Percentiles rank a stretch among this genome's conserved stretches.
Evolutionary conservation across 2,888 invertebrate species (phyloP).

Genomic region (Parapristionchus giblindavisi): DNA sequence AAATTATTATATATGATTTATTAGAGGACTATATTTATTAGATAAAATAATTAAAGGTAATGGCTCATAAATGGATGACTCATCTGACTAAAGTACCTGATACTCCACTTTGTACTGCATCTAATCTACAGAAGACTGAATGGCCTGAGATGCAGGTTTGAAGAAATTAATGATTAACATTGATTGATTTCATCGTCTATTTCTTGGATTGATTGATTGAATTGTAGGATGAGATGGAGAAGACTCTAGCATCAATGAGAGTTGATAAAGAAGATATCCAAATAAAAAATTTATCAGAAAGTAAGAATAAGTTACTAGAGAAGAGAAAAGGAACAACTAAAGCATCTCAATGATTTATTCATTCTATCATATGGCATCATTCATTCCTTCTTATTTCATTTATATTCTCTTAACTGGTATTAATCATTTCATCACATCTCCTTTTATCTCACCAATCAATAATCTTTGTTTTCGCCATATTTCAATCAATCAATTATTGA

Average conservation of each 20-base stretch:
- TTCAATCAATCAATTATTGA: background rate
- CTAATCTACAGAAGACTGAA: conserved; percentile 86
- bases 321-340: conserved; percentile 49
- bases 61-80: conserved; percentile 80
- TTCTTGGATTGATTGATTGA: background rate
- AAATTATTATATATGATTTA: background rate
- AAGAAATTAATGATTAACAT: background rate
- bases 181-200: background rate
- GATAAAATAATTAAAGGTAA: conserved; percentile 32
- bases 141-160: conserved; percentile 90
- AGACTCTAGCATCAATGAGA: conserved; percentile 95
- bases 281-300: conserved; percentile 89
- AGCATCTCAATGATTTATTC: background rate
- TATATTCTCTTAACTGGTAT: no score
- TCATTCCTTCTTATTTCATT: no score
- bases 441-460: no score
- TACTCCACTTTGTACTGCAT: conserved; percentile 90
- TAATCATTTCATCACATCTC: no score
- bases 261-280: conserved; percentile 94
- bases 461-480: background rate
- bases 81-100: conserved; percentile 78
- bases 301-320: conserved; percentile 86
- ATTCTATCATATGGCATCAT: background rate
- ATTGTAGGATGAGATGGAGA: conserved; percentile 89
- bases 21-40: background rate